Conservation (phyloP, 2,113 vertebrate genomes). For the Apaloderma vittatum region DNA sequence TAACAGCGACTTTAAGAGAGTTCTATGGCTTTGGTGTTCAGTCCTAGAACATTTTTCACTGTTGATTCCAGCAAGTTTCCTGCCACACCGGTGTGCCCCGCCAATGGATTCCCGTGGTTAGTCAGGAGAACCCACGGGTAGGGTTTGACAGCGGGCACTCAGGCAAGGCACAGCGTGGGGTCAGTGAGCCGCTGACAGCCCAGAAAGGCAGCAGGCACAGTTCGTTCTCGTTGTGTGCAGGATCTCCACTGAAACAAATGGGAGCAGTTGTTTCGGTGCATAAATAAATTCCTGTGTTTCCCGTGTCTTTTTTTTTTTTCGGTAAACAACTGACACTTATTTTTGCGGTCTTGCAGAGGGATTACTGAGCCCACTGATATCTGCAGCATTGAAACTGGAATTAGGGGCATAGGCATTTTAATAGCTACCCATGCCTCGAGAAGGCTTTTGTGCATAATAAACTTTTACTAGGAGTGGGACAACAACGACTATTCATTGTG, state of each 20-base stretch:
- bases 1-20: constrained; percentile 66
- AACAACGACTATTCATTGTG: constrained; percentile 21
- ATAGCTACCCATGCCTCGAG: not conserved
- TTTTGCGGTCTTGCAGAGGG: not conserved
- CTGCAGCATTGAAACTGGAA: constrained; percentile 6
- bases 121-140: not conserved
- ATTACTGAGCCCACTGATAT: not conserved
- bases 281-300: not conserved
- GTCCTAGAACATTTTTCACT: constrained; percentile 53
- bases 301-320: not conserved
- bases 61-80: not conserved
- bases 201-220: not conserved
- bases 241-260: not conserved
- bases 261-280: not conserved
- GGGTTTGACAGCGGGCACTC: not conserved
- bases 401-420: not conserved
- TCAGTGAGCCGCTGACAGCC: not conserved
- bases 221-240: not conserved
- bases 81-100: not conserved
- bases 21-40: constrained; percentile 29
- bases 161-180: not conserved
- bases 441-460: not conserved
- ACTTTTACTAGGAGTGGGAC: constrained; percentile 31
- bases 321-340: not conserved
- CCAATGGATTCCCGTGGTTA: not conserved